Evolutionary conservation across 2,113 vertebrate genomes (phyloP).

Genomic region (Recurvirostra avosetta): DNA sequence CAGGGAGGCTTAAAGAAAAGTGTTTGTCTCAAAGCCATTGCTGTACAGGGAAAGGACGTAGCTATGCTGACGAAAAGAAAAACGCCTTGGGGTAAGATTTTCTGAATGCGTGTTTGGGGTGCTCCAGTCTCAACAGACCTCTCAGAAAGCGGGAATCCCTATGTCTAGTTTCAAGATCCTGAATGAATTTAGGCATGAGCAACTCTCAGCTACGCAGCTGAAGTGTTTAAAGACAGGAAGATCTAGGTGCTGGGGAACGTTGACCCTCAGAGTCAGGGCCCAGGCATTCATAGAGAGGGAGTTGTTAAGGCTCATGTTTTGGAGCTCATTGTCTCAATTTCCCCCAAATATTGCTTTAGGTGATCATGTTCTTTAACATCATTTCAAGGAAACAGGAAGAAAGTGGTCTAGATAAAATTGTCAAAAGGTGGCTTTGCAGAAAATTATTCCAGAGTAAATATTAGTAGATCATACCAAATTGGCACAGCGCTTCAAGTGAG

Average conservation of each 20-base stretch:
- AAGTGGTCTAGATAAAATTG: neutral
- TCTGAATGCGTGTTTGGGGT: accelerated
- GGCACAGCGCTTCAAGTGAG: neutral
- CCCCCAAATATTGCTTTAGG: neutral
- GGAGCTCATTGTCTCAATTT: neutral
- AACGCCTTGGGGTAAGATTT: neutral
- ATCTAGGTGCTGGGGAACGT: neutral
- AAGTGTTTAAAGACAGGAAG: neutral
- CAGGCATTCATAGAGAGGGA: neutral
- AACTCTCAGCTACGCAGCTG: neutral
- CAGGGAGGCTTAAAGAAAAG: neutral
- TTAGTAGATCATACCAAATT: neutral
- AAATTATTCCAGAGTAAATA: neutral
- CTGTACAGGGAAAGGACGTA: neutral
- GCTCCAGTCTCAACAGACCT: neutral
- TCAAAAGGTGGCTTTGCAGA: neutral
- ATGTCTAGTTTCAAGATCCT: neutral
- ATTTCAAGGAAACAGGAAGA: neutral
- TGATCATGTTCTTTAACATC: neutral
- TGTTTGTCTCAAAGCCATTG: neutral
- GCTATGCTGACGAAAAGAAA: neutral
- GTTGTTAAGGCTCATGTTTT: neutral
- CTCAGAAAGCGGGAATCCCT: neutral
- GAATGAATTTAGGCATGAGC: neutral
- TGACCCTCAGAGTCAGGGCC: neutral